These are phyloP conservation scores for Netelia fuscicornis DNA, from an alignment of 2,888 invertebrate species.

Conservation along the genomic window DNA sequence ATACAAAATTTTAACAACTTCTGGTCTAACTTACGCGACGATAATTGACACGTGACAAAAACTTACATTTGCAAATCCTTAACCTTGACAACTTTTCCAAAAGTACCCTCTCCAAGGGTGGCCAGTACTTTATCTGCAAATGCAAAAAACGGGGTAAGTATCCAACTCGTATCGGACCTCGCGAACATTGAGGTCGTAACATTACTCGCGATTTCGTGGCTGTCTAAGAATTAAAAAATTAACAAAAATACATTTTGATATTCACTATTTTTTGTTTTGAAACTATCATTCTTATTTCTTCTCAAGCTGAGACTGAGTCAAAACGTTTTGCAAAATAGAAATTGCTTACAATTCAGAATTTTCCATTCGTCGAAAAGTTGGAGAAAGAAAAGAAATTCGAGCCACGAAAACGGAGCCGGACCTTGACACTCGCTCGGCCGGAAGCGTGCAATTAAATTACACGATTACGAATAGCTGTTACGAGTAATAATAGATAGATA, in stretches of 20 bases:
- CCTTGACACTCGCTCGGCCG: slow-evolving; percentile 66
- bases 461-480: slow-evolving; percentile 66
- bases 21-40: background rate
- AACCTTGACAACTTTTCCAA: slow-evolving; percentile 99
- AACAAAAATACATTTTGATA: background rate
- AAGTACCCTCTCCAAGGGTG: slow-evolving; percentile 99
- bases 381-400: slow-evolving; percentile 28
- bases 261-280: background rate
- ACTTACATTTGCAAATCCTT: slow-evolving; percentile 98
- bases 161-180: slow-evolving; percentile 73
- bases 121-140: slow-evolving; percentile 99
- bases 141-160: slow-evolving; percentile 86
- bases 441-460: slow-evolving; percentile 67
- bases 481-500: slow-evolving; percentile 60
- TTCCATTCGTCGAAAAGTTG: too few relatives aligned
- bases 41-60: slow-evolving; percentile 31
- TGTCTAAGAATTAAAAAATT: slow-evolving; percentile 17
- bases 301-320: background rate
- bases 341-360: too few relatives aligned
- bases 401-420: slow-evolving; percentile 52
- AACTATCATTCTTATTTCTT: background rate
- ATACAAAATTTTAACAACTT: too few relatives aligned
- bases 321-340: background rate
- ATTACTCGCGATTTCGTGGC: slow-evolving; percentile 45
- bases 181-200: slow-evolving; percentile 72